A percentile compares a stretch with the other conserved stretches of the same genome.
Conservation (phyloP, 2,113 vertebrate species). For the Plecturocebus donacophilus region DNA sequence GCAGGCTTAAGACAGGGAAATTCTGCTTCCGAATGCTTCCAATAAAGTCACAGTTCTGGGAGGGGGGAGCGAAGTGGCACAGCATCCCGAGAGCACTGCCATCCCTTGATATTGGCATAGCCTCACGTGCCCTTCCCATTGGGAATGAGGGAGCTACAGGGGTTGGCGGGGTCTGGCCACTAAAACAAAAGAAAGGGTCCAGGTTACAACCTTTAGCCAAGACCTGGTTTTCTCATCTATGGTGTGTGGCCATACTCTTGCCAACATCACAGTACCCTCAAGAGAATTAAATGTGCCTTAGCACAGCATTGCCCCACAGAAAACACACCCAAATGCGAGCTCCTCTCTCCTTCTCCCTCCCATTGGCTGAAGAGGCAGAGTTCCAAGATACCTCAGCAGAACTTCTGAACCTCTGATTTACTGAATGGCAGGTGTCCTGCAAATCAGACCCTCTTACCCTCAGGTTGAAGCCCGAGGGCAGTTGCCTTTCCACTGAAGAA, state of each 20-base stretch:
- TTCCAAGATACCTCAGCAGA: neutral
- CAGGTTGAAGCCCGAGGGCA: too few species aligned
- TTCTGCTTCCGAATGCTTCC: neutral
- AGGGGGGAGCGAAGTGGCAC: neutral
- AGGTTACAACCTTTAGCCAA: neutral
- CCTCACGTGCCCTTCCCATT: neutral
- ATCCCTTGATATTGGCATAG: too few species aligned
- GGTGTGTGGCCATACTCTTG: too few species aligned
- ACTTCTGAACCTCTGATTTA: neutral
- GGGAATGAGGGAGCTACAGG: neutral
- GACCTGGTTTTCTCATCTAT: neutral
- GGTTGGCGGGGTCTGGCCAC: neutral
- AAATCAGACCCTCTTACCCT: neutral
- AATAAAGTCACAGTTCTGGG: neutral
- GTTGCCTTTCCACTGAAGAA: neutral
- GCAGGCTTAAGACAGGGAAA: neutral
- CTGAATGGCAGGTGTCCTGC: neutral
- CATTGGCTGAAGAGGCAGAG: neutral
- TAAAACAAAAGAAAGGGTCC: neutral
- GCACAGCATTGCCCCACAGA: too few species aligned
- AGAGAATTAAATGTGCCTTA: neutral
- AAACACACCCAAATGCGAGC: accelerated
- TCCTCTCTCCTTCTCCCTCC: neutral
- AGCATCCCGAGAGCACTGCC: neutral
- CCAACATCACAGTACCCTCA: neutral